Conservation (phyloP, 2,113 vertebrate genomes). For the Puffinus mauretanicus region DNA sequence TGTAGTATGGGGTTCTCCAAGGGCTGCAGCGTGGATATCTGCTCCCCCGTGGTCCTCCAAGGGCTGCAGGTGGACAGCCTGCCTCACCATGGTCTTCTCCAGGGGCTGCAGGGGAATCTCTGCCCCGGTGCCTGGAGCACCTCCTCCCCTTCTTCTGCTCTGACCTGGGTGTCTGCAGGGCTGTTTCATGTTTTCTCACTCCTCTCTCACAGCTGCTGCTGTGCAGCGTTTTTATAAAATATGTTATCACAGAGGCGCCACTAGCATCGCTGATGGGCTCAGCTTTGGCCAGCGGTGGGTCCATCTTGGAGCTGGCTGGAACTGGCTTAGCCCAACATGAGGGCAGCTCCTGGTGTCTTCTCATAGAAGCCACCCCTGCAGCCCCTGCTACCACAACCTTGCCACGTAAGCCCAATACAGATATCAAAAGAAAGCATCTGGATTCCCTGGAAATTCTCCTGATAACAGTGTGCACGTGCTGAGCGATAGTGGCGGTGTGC, state of each 20-base stretch:
- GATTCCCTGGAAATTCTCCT: neutral
- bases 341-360: neutral
- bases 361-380: neutral
- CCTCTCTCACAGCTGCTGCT: neutral
- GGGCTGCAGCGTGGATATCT: too few relatives aligned
- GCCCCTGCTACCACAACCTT: neutral
- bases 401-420: neutral
- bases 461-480: accelerated
- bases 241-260: accelerated
- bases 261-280: neutral
- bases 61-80: neutral
- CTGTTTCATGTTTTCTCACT: neutral
- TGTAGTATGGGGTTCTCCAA: too few relatives aligned
- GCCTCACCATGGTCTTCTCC: neutral
- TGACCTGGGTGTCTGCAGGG: neutral
- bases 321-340: neutral
- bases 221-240: neutral
- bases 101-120: neutral
- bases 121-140: neutral
- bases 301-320: neutral
- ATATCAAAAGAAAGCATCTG: neutral
- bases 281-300: neutral
- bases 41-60: too few relatives aligned
- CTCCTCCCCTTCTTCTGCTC: neutral
- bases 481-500: accelerated